Evolutionary conservation across 2,888 invertebrate genomes (phyloP), one percentile per base, ranked within the genome.

Genomic region (Antheraea assamensis): DNA sequence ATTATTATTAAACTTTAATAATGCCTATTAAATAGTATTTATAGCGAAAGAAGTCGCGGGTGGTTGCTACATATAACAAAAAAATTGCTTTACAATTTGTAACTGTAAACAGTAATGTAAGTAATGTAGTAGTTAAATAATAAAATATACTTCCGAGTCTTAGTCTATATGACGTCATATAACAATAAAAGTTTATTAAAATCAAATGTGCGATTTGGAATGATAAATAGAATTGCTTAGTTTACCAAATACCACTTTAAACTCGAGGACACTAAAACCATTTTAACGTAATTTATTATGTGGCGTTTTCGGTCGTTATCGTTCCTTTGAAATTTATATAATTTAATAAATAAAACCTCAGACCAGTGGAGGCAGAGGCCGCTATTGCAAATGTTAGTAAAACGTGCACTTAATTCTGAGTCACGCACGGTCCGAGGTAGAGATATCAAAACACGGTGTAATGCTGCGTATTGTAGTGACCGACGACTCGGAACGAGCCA

Each of bases 321-420:
- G 72, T 58, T 35, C 73, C 55, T 55, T 73, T 70, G 55, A 70
- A 58, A 70, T 70, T 72, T 35, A 58, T 42, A 1, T 42, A 42
- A 15, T 55, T 73, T 73, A 73, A 73, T 73, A 73, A 73, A 70
- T 73, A 58, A 73, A 58, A 35, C 70, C 31, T 15, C 42, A 15
- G 70, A 58, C 70, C 70, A 42, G 58, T 24, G 70, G 72, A 74
- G 72, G 74, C 71, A 71, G n/a, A n/a, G 68, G 35, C 42, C 77
- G 76, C 74, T 73, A 76, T 78, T 81, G 79, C 77, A 77, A 77
- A 58, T 78, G 79, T 52, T 87, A 88, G 86, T 64, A 30, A 64
- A 64, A 87, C 86, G 87, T 81, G 82, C 83, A 83, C 86, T 88
- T 86, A 88, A 88, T 87, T 87, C 86, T 87, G 88, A 89, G 87